A percentile compares a stretch with the other conserved stretches of the same genome.
Evolutionary conservation across 1,140 invertebrate genomes (phyloP).

Genomic region (Drosophila arawakana): DNA sequence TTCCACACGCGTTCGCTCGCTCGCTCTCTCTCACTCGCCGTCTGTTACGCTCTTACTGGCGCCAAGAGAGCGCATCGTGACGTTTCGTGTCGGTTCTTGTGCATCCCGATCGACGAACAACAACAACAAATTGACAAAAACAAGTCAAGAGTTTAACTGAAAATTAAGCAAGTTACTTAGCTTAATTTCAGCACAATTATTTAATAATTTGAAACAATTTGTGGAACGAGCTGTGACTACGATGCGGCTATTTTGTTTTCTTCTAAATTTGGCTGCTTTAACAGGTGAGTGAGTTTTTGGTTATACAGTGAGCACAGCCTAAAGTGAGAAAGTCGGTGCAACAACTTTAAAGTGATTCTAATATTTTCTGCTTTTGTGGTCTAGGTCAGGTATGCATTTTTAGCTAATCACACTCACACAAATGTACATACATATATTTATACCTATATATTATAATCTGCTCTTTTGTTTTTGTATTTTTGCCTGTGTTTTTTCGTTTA

Average conservation of each 20-base stretch:
- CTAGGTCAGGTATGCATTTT: too few relatives aligned
- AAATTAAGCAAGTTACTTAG: not conserved
- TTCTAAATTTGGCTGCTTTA: constrained; percentile 74
- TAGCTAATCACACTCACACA: too few relatives aligned
- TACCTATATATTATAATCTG: constrained; percentile 14
- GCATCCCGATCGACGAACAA: constrained; percentile 48
- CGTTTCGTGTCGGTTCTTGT: constrained; percentile 22
- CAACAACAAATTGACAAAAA: constrained; percentile 19
- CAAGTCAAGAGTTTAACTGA: too few relatives aligned
- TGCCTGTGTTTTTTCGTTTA: constrained; percentile 13
- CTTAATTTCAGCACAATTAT: not conserved
- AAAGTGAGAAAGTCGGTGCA: not conserved
- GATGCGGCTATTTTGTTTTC: constrained; percentile 74
- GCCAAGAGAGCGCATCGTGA: constrained; percentile 16
- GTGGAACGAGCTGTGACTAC: constrained; percentile 20
- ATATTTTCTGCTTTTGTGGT: too few relatives aligned
- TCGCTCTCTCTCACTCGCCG: constrained; percentile 7
- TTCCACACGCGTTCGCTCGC: not conserved
- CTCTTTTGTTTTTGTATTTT: constrained; percentile 20
- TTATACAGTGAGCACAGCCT: not conserved
- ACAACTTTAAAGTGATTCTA: too few relatives aligned
- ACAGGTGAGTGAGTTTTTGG: constrained; percentile 62
- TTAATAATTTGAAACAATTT: constrained; percentile 11
- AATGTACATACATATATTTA: not conserved
- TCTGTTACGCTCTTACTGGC: too few relatives aligned